These are phyloP conservation scores for Colius striatus DNA, from an alignment of 2,113 vertebrate genomes.

Conservation along the genomic window DNA sequence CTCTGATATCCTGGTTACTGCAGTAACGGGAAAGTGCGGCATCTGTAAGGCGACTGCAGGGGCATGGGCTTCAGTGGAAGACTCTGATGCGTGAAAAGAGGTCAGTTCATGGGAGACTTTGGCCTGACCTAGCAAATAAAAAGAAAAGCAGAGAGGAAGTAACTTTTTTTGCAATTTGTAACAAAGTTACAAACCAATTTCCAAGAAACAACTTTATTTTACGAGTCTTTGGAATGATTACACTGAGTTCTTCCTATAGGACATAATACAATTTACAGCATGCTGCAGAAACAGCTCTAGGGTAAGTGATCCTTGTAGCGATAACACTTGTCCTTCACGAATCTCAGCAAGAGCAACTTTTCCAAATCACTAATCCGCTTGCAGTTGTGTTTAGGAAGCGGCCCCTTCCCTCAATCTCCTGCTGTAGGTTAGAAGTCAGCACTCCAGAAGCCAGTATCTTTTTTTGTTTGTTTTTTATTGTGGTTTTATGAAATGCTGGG, in stretches of 20 bases:
- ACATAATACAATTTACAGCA: background rate
- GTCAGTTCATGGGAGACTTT: slow-evolving; percentile 6
- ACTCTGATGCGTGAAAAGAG: background rate
- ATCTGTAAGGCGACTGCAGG: slow-evolving; percentile 80
- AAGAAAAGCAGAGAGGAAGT: background rate
- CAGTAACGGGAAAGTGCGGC: slow-evolving; percentile 85
- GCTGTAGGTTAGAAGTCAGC: background rate
- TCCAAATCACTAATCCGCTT: background rate
- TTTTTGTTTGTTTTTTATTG: background rate
- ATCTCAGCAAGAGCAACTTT: background rate
- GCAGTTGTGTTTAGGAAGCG: background rate
- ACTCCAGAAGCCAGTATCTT: background rate
- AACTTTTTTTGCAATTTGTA: background rate
- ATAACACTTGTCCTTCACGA: background rate
- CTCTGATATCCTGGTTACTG: slow-evolving; percentile 81
- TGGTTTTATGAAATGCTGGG: background rate
- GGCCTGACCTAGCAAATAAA: slow-evolving; percentile 37
- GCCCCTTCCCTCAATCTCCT: background rate
- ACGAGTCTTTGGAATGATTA: background rate
- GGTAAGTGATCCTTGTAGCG: accelerated
- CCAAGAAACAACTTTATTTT: background rate
- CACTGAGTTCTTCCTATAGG: background rate
- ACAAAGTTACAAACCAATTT: background rate
- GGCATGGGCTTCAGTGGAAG: slow-evolving; percentile 75
- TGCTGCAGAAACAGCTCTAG: background rate